phyloP scores from a whole-genome alignment of 2,113 vertebrate genomes.

The Ophthalmolycus amberensis region DNA sequence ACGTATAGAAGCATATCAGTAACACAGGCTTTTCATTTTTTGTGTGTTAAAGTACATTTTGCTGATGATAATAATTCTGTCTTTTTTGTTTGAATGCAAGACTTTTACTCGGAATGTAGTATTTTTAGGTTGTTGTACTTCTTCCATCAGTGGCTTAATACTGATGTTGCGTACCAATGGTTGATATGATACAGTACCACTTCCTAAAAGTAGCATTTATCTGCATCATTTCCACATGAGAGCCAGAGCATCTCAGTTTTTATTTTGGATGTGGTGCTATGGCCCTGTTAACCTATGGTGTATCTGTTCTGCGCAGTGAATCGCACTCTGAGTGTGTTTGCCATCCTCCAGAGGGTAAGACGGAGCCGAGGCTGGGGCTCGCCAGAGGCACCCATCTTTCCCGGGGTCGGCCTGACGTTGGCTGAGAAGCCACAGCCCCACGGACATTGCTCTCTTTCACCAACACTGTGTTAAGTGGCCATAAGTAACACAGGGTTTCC shows the following conservation, averaged over 20 bases:
- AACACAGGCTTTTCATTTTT: neutral
- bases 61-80: neutral
- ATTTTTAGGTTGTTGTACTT: neutral
- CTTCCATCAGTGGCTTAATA: neutral
- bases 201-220: slow-evolving; percentile 2
- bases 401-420: slow-evolving; percentile 36
- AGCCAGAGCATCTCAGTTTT: neutral
- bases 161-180: neutral
- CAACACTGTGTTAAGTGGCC: slow-evolving; percentile 65
- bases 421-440: slow-evolving; percentile 32
- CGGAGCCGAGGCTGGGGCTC: slow-evolving; percentile 17
- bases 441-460: slow-evolving; percentile 52
- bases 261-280: neutral
- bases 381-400: slow-evolving; percentile 52
- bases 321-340: slow-evolving; percentile 52
- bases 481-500: slow-evolving; percentile 60
- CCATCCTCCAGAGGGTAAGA: slow-evolving; percentile 53
- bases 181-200: neutral
- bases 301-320: slow-evolving; percentile 53
- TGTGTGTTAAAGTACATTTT: neutral
- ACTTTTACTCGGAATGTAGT: neutral
- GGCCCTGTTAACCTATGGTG: slow-evolving; percentile 46
- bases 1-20: neutral
- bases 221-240: neutral
- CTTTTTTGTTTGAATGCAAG: neutral